A percentile compares a stretch with the other conserved stretches of the same genome.
These are phyloP conservation scores for Microcebus lehilahytsara DNA, from an alignment of 2,113 vertebrate species.

Conservation along the genomic window DNA sequence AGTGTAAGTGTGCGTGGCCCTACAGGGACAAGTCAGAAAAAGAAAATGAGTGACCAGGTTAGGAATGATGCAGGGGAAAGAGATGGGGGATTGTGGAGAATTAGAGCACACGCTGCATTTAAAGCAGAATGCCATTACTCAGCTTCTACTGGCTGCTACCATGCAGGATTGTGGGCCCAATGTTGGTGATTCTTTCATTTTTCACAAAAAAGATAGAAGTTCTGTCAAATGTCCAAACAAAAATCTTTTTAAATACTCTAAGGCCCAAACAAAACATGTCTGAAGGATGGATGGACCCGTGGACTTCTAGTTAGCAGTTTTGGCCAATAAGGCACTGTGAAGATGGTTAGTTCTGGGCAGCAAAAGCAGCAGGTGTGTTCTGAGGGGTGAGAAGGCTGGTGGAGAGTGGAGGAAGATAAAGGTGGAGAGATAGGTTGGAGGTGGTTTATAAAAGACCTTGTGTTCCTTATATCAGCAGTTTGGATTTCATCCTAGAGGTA, in stretches of 20 bases:
- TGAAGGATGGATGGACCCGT: not conserved
- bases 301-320: not conserved
- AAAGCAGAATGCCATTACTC: not conserved
- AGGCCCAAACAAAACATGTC: not conserved
- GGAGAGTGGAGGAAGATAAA: not conserved
- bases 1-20: not conserved
- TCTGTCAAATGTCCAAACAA: not conserved
- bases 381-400: not conserved
- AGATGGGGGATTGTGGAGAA: not conserved
- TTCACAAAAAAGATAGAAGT: not conserved
- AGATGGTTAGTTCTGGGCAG: not conserved
- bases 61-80: not conserved
- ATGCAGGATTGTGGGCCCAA: not conserved
- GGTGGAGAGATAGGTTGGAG: not conserved
- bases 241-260: not conserved
- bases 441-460: not conserved
- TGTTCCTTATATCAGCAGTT: not conserved
- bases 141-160: not conserved
- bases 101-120: not conserved
- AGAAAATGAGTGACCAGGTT: not conserved
- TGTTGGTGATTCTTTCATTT: not conserved
- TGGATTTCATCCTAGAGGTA: not conserved
- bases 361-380: not conserved
- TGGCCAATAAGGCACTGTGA: not conserved
- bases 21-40: not conserved